Conservation (phyloP, 2,797 vertebrate genomes). For the Sebastes iracundus region DNA sequence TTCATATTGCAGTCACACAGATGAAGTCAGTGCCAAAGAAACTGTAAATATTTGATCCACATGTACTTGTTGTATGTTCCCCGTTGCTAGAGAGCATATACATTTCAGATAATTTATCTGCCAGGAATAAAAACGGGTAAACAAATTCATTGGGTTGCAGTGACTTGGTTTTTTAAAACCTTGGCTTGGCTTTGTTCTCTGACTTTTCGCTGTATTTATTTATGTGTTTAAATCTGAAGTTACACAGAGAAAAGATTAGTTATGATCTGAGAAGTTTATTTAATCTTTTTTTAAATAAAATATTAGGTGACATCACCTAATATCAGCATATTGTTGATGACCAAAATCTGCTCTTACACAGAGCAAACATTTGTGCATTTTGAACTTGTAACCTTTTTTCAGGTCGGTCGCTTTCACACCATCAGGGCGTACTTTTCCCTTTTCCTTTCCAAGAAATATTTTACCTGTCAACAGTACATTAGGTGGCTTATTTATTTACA, state of each 20-base stretch:
- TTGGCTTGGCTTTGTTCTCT: background rate
- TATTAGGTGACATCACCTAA: background rate
- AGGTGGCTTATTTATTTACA: slow-evolving; percentile 1
- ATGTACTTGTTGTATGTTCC: background rate
- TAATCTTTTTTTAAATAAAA: background rate
- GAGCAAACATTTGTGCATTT: background rate
- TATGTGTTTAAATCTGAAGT: background rate
- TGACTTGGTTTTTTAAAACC: background rate
- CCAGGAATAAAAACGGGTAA: background rate
- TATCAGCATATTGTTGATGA: background rate
- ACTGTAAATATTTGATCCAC: slow-evolving; percentile 34
- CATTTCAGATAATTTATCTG: background rate
- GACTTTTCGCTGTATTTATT: background rate
- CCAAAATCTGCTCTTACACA: background rate
- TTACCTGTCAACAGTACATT: background rate
- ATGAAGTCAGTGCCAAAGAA: background rate
- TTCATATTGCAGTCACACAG: background rate
- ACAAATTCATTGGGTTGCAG: background rate
- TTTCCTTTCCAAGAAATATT: background rate
- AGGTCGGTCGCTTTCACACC: background rate
- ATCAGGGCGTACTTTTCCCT: background rate
- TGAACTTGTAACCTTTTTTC: background rate
- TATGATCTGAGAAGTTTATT: background rate
- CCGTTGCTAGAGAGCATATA: background rate
- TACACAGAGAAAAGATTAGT: background rate